Evolutionary conservation across 1,140 invertebrate genomes (phyloP), one percentile per base, ranked within the genome.

Genomic region (Philopotamus ludificatus): DNA sequence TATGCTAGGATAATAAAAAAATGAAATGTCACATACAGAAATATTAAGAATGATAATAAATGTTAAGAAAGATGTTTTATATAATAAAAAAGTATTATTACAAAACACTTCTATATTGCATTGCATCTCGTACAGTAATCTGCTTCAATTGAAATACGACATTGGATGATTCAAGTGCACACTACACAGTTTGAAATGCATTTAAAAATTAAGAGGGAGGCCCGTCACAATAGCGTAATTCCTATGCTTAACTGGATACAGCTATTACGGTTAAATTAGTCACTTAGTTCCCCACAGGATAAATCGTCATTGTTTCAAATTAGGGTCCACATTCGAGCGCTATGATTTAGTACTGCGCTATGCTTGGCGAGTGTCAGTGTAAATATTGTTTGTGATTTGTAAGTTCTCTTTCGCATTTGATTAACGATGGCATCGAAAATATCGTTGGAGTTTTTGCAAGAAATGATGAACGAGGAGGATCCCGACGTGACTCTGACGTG

Each of bases 391-490:
- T 2, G n/a, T 12, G 20, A 15, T 12, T 3, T 44, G n/a, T 49
- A 3, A 18, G 23, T 49, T 49, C 20, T 18, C 9, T 49, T 49
- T 49, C 23, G 45, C 2, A 21, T 21, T 21, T 28, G 10, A 53
- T 16, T 41, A 20, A 60, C 42, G 15, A 70, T 70, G 68, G 54
- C 55, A 18, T 54, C 39, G 9, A 66, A 62, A 58, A 63, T 70
- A n/a, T 61, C 73, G 2, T 66, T 79, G 25, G 75, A 75, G 8
- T 70, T 68, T 50, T 71, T 81, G 15, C 74, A 76, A 20, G 72
- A 81, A 59, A 71, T 82, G 42, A 75, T 82, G 62, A 70, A 66
- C 2, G 65, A 73, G 41, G 75, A 82, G 16, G 78, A 80, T 50
- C 73, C 76, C 0, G 71, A 78, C 1, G 77, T 81, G 7, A 75